Conservation (phyloP, 1,140 invertebrate genomes). For the Magallana gigas region DNA sequence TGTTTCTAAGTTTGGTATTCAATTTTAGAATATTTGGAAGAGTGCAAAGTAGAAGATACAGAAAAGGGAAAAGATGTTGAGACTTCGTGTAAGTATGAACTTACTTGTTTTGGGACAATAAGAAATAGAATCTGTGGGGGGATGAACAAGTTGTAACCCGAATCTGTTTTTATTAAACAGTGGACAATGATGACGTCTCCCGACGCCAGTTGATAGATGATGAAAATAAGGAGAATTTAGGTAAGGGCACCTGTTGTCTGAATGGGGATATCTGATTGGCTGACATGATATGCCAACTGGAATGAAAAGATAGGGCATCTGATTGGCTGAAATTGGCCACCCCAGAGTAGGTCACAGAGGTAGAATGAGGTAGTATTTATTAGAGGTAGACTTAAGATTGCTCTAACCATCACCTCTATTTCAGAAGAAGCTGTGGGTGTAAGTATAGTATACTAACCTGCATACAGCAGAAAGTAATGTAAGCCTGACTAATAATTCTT, state of each 20-base stretch:
- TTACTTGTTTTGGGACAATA: background rate
- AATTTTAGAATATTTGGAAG: constrained; percentile 21
- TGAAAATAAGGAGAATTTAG: constrained; percentile 27
- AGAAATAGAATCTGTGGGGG: background rate
- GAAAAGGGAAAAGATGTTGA: constrained; percentile 31
- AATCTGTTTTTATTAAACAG: constrained; percentile 36
- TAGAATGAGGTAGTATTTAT: constrained; percentile 7
- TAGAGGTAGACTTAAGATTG: background rate
- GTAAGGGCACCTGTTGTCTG: constrained; percentile 21
- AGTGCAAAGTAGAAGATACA: background rate
- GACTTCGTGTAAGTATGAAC: constrained; percentile 8
- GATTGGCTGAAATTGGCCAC: constrained; percentile 13
- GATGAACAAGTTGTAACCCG: constrained; percentile 20
- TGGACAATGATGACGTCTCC: constrained; percentile 31
- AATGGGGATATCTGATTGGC: constrained; percentile 10
- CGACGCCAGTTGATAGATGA: constrained; percentile 30
- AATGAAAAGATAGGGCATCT: constrained; percentile 9
- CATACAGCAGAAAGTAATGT: background rate
- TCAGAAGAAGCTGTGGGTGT: background rate
- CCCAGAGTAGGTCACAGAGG: background rate
- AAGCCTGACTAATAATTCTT: background rate
- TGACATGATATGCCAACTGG: constrained; percentile 19
- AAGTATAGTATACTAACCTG: background rate
- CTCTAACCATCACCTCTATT: background rate
- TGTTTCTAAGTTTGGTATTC: background rate